Base-by-base conservation (phyloP, 2,888 invertebrate genomes). In the Tiliacea citrago region DNA sequence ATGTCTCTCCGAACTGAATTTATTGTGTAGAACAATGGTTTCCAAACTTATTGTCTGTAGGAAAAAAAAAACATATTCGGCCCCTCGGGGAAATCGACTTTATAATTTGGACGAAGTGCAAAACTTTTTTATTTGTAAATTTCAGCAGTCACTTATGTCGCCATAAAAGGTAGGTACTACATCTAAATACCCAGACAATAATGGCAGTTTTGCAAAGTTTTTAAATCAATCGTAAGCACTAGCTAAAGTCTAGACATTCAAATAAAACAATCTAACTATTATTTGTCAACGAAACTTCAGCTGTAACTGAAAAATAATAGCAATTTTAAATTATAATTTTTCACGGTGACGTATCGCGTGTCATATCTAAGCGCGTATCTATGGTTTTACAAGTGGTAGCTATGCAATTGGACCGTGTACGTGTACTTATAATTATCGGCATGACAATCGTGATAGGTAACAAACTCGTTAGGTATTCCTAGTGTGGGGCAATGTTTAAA, bases 1-100 rank as follows among this genome's bases (percentile, higher is more conserved):
- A 93, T 93, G 92, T 94, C 93, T 94, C 92, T 92, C 82, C 89
- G 90, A 91, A 91, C 92, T 73, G 87, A 87, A 87, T 93, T 93
- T 92, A 93, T 93, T 91, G 90, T 91, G 88, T 88, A 87, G 90
- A 88, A 89, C 87, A 88, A 87, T 85, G 87, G 88, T 86, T 86
- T 75, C 63, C 85, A 87, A 87, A 88, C 83, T 86, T 85, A 88
- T 85, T 87, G 84, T 86, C 73, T 82, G 66, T 60, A 67, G 1
- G 49, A 79, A 77, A 76, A 87, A 84, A 81, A 78, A 78, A 51
- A 78, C 73, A 77, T 68, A 68, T 73, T 68, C 57, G 0, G 10
- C 42, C 73, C 76, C 83, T 70, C 24, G 1, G 70, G 65, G 68
- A 71, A 78, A 84, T 82, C 47, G 68, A 60, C 39, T 75, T 69